These are phyloP conservation scores for Crocallis elinguaria DNA, from an alignment of 2,888 invertebrate species.

Conservation along the genomic window DNA sequence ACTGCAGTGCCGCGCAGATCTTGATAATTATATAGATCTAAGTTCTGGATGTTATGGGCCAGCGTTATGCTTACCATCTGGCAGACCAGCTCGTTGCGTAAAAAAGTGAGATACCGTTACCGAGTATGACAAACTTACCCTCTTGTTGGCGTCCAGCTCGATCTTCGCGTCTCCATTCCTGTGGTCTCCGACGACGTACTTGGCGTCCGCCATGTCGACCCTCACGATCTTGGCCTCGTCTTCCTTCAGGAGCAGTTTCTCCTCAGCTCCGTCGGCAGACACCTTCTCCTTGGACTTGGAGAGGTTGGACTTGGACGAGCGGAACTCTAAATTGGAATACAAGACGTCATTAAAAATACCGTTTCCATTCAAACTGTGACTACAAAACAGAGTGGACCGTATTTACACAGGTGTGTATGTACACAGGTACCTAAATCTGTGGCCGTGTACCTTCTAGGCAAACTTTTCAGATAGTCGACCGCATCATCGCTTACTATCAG, in stretches of 20 bases:
- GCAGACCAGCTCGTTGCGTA: no score
- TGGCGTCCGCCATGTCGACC: conserved; percentile 88
- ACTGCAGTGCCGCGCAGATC: no score
- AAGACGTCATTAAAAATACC: background rate
- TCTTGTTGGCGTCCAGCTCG: conserved; percentile 88
- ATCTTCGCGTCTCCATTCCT: conserved; percentile 96
- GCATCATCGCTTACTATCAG: no score
- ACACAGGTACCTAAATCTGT: no score
- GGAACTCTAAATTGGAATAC: conserved; percentile 54
- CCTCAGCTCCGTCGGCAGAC: conserved; percentile 88
- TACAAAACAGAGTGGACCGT: no score
- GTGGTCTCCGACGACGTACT: conserved; percentile 89
- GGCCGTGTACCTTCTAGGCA: no score
- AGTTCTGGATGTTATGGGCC: no score
- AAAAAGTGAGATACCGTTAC: background rate
- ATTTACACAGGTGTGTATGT: no score
- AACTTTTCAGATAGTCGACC: no score
- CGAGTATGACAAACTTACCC: conserved; percentile 59
- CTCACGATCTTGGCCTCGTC: conserved; percentile 85
- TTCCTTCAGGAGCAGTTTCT: conserved; percentile 87
- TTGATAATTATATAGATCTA: no score
- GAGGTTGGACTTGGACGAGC: conserved; percentile 65
- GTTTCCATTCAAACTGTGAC: no score
- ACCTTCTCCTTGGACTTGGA: conserved; percentile 76
- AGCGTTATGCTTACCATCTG: no score